Conservation (phyloP, 2,797 vertebrate species). For the Pagetopsis macropterus region DNA sequence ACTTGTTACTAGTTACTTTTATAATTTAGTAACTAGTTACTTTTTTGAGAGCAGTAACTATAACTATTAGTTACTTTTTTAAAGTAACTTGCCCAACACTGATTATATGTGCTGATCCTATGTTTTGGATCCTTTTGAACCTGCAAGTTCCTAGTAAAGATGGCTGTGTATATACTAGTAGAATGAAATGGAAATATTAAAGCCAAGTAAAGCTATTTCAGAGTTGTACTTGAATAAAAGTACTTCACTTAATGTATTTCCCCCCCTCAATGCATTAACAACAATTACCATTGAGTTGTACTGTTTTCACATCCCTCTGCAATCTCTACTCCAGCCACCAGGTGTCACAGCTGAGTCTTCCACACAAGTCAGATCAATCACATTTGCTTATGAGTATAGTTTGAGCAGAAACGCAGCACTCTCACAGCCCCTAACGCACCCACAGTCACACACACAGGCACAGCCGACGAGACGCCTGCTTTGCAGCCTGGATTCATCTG, state of each 20-base stretch:
- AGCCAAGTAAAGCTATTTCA: background rate
- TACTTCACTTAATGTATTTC: background rate
- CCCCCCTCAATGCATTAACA: background rate
- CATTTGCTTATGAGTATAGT: conserved; percentile 63
- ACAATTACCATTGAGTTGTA: background rate
- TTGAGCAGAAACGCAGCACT: conserved; percentile 47
- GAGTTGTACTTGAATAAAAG: background rate
- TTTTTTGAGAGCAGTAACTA: too few relatives aligned
- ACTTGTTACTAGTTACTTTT: too few relatives aligned
- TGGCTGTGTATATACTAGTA: background rate
- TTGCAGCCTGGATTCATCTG: conserved; percentile 69
- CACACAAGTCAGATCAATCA: conserved; percentile 51
- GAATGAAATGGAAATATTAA: background rate
- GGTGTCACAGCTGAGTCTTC: conserved; percentile 67
- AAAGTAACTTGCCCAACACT: too few relatives aligned
- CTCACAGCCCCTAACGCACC: conserved; percentile 8
- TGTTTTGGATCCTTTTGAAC: background rate
- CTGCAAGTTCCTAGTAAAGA: background rate
- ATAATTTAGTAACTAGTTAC: too few relatives aligned
- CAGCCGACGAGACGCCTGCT: conserved; percentile 66
- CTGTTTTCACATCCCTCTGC: conserved; percentile 10
- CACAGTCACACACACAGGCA: conserved; percentile 27
- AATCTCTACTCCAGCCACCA: conserved; percentile 49
- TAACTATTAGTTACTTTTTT: too few relatives aligned
- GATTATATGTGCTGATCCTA: background rate